Evolutionary conservation across 1,140 invertebrate species (phyloP).

Genomic region (Saccostrea cuccullata): DNA sequence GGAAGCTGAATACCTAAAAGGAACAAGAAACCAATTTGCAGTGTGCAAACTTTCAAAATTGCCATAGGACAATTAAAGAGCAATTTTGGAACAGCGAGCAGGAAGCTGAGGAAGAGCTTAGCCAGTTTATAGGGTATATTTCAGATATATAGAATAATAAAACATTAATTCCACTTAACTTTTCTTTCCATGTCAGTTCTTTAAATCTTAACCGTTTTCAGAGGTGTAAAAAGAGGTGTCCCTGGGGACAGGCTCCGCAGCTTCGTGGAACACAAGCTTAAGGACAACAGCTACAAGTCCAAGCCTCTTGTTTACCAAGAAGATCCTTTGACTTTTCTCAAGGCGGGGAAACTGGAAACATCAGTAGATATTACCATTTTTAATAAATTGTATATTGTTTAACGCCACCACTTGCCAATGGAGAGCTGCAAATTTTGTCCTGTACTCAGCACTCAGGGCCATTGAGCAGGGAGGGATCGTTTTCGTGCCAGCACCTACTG

Average conservation of each 20-base stretch:
- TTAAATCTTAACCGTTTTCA: not conserved
- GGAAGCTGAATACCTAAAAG: too few species aligned
- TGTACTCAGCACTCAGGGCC: too few species aligned
- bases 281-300: not conserved
- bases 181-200: too few species aligned
- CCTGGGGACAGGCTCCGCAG: not conserved
- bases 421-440: too few species aligned
- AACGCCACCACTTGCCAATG: too few species aligned
- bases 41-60: not conserved
- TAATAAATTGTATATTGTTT: too few species aligned
- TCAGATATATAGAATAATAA: too few species aligned
- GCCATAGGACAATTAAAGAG: not conserved
- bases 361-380: not conserved
- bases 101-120: too few species aligned
- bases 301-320: not conserved
- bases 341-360: not conserved
- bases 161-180: too few species aligned
- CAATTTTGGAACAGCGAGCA: not conserved
- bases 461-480: too few species aligned
- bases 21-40: not conserved
- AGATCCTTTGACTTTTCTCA: not conserved
- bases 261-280: not conserved
- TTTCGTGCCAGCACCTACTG: too few species aligned
- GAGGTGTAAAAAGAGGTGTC: conserved; percentile 1
- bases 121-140: conserved; percentile 2